Base-by-base conservation (phyloP, 2,888 invertebrate species). In the Heliconius cydno region DNA sequence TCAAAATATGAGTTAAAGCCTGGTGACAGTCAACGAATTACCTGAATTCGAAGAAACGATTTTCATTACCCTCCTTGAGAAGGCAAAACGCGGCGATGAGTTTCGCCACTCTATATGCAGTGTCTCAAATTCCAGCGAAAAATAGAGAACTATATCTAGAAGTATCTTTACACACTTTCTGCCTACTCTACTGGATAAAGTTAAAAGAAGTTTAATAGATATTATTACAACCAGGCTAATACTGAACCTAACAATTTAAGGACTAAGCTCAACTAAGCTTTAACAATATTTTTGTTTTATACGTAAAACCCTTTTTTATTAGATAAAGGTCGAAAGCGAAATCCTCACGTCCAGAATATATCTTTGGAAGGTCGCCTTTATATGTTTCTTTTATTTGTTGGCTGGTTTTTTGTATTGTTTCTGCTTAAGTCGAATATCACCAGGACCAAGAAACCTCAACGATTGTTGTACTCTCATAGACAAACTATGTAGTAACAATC, bases 301-400 rank as follows among this genome's bases (percentile, higher is more conserved):
- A 70, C 41, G 25, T 41, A 25, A 41, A 70, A 46, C 41, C 70
- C 41, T 41, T 70, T 68, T 70, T 70, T 70, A 70, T 70, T 70
- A 46, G 25, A 46, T 0, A 70, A 15, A 70, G 68, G 68, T 25
- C 68, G n/a, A 70, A 70, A 41, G 25, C 25, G 25, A 41, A 70
- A 70, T 70, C 70, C 70, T 70, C 70, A 70, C 70, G 70, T 70
- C 41, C 70, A 7, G 70, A 46, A 41, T 70, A n/a, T 68, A n/a
- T n/a, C 9, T 70, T 70, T 70, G 41, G 70, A 70, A 41, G 70
- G 41, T 46, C 70, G 70, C 41, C 67, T 68, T 70, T 25, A 15
- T 70, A 46, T 46, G 15, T 68, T 68, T 68, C 1, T 68, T 70
- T 70, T 70, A 41, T 70, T 70, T 70, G 41, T 70, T 46, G 15